Base-by-base conservation (phyloP, 2,888 invertebrate genomes). In the Drosophila paracracens region DNA sequence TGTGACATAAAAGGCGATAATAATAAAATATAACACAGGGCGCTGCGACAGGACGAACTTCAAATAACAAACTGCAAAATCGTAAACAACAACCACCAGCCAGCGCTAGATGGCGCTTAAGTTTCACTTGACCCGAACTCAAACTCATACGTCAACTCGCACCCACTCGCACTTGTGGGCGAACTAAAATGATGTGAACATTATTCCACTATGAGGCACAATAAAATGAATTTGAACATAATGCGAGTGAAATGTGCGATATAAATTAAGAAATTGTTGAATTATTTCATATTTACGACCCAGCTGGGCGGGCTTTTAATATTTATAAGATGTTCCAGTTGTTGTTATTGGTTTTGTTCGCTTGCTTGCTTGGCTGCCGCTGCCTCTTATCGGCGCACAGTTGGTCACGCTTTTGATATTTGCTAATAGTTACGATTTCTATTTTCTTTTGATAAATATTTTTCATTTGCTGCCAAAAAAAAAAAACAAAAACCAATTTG, bases 51-150 rank as follows among this genome's bases (percentile, higher is more conserved):
- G 67, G 51, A 63, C 70, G 58, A 66, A 53, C 65, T 67, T 74
- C 79, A 87, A 82, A 89, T 89, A 87, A 89, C 82, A 89, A 88
- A 88, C 89, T 89, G 85, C 82, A 89, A 84, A 89, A 89, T 81
- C 86, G 90, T 87, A 87, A 86, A 86, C 75, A 89, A 81, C 83
- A n/a, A n/a, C 56, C 50, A 27, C 13, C 66, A 38, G 46, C 50
- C 43, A 54, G 4, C 83, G 65, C 89, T 89, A 82, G 90, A 88
- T 88, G 85, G 80, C 90, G 89, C 89, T 85, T 79, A 72, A 76
- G 89, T 83, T 85, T 85, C 85, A 89, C 79, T 85, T 77, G 79
- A 64, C 50, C 58, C 51, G 33, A 29, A 50, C 63, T 25, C 48
- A 18, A 61, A 61, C 25, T 50, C 18, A 29, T 4, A 38, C n/a